A percentile compares a stretch with the other conserved stretches of the same genome.
phyloP scores from a whole-genome alignment of 2,888 invertebrate species.

The Cataglyphis albicans region DNA sequence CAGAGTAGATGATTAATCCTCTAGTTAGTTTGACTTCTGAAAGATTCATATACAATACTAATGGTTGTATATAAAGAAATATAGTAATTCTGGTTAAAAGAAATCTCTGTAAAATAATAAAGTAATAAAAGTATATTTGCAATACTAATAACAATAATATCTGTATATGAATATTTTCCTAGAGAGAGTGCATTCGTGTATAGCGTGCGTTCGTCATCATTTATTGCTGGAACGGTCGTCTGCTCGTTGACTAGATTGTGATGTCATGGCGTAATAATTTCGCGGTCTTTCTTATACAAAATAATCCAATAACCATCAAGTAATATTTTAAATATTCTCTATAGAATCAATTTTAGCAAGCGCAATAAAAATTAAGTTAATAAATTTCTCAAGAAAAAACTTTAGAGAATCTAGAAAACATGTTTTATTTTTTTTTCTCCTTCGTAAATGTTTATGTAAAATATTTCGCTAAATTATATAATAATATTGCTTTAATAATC shows the following conservation, averaged over 20 bases:
- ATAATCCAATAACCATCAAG: not conserved
- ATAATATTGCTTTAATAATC: not conserved
- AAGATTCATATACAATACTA: not conserved
- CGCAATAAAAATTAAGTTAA: not conserved
- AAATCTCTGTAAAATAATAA: not conserved
- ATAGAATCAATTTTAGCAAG: not conserved
- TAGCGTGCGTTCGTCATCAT: conserved; percentile 31
- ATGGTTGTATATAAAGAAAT: not conserved
- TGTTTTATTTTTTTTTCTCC: not conserved
- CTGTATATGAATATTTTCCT: not conserved
- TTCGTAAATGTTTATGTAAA: not conserved
- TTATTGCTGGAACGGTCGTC: conserved; percentile 28
- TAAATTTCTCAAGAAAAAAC: not conserved
- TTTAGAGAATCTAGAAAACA: not conserved
- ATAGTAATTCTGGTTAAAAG: not conserved
- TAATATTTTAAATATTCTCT: conserved; percentile 9
- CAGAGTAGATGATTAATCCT: not conserved
- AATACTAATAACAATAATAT: not conserved
- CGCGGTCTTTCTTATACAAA: conserved; percentile 21
- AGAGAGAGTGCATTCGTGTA: not conserved
- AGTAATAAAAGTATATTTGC: not conserved
- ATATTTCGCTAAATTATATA: not conserved
- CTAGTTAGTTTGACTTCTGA: not conserved
- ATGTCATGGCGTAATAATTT: conserved; percentile 35
- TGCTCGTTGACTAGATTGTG: conserved; percentile 38